Evolutionary conservation across 2,888 invertebrate genomes (phyloP), one percentile per base, ranked within the genome.

Genomic region (Dyspetes luteomarginatus): DNA sequence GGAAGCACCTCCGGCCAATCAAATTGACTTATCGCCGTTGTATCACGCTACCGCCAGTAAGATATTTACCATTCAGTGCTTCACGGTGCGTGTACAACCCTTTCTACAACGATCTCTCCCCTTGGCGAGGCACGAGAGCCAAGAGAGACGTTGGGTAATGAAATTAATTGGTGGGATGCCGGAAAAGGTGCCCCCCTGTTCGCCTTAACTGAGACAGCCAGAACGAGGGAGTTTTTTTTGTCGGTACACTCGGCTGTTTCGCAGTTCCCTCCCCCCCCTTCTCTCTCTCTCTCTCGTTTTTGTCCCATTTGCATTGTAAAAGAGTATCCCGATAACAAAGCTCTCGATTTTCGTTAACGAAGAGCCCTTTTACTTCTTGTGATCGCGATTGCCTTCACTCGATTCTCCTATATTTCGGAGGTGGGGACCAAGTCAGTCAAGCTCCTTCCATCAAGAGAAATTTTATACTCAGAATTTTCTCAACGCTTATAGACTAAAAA

Each of bases 141-240:
- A 58, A 78, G 45, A 62, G 64, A 72, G 45, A 73, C 56, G 76
- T 56, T 45, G 69, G 82, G 83, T 87, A 88, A 88, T 88, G 85
- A 88, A 88, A 88, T 88, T 88, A 88, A 88, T 88, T 88, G 86
- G 85, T 77, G 84, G 83, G 79, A 84, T 85, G 86, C 85, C 82
- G 81, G 62, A 80, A 71, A 62, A 84, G 83, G 80, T 76, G 78
- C 50, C 62, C 80, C 83, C 12, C 7, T 12, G 58, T 7, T 41
- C 55, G 56, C 71, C 84, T 87, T 85, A 83, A 87, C 86, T 73
- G 84, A 71, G 56, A 67, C 22, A 62, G 58, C 80, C 56, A 83
- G 5, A 15, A 48, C 56, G 30, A 62, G 52, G 56, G 50, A 72
- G 30, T 36, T 52, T 60, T 71, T 30, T 62, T 72, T 65, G 65